Percentiles rank a stretch among this genome's conserved stretches.
Conservation (phyloP, 2,797 vertebrate genomes). For the Enteromius fasciolatus region DNA sequence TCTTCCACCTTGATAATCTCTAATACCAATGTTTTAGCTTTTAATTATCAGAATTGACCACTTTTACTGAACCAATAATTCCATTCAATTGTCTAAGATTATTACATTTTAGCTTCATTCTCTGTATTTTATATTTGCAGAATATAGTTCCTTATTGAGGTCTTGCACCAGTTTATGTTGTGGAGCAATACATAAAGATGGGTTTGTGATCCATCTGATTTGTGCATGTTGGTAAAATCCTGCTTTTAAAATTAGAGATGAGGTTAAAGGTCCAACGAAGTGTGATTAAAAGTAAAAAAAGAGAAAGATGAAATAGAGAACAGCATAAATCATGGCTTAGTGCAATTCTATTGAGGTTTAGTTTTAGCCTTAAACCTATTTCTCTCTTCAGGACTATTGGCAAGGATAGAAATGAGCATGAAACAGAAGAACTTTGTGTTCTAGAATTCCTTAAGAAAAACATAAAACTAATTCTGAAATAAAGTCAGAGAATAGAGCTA, state of each 20-base stretch:
- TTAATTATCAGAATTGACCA: not conserved
- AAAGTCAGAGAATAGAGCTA: not conserved
- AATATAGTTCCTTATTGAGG: not conserved
- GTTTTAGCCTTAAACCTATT: not conserved
- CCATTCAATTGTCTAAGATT: not conserved
- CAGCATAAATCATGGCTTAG: not conserved
- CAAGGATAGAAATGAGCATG: not conserved
- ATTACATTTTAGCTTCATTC: not conserved
- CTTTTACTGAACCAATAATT: not conserved
- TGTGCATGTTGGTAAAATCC: not conserved
- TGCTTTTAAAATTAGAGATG: slow-evolving; percentile 2
- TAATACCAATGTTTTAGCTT: not conserved
- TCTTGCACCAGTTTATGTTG: not conserved
- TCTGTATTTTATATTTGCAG: not conserved
- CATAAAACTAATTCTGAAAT: not conserved
- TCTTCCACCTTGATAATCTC: not conserved
- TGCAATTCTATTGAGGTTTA: not conserved
- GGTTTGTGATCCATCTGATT: not conserved
- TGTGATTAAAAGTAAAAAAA: slow-evolving; percentile 8
- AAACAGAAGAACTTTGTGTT: not conserved
- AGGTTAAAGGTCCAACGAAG: not conserved
- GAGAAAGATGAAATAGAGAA: slow-evolving; percentile 3
- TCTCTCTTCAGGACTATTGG: not conserved
- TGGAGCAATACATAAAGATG: not conserved
- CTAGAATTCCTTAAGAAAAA: not conserved